Evolutionary conservation across 2,888 invertebrate genomes (phyloP), one percentile per base, ranked within the genome.

Genomic region (Aplocera efformata): DNA sequence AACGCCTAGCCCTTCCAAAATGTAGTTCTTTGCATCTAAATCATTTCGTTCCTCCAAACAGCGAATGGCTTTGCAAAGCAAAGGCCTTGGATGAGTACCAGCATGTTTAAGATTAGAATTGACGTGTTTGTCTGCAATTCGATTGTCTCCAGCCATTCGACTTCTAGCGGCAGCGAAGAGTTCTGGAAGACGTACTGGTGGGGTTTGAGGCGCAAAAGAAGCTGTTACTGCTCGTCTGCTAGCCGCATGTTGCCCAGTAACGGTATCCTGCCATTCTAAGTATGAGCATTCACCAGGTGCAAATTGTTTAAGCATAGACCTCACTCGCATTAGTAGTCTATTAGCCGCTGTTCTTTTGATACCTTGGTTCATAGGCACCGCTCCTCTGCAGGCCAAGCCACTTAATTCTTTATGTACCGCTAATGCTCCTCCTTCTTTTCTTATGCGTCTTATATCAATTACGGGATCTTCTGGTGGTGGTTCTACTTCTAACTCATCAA

Each of bases 331-430:
- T 24, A 85, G 48, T n/a, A 88, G 61, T 24, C 72, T 72, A 60
- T 82, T 85, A 11, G 85, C 85, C 13, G 85, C 85, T 9, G 83
- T 82, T 32, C 79, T 69, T 51, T 81, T 88, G 24, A 83, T 82
- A 33, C 79, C 72, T 62, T 84, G 81, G 45, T 74, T 79, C 78
- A 81, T 83, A 24, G 75, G 70, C 6, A 80, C 61, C 20, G 63
- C 51, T 8, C 77, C 77, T 50, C 63, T 70, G 46, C 76, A 77
- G 29, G 83, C 67, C 36, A 86, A 62, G 6, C 52, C 53, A 50
- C 78, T 73, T 27, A 88, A 51, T 60, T 86, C 88, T 44, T 72
- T 75, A 45, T 88, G 88, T n/a, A 86, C 79, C 9, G 75, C 71
- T 29, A 85, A 63, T 27, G 88, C 86, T 4, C 81, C 84, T 31